Evolutionary conservation across 2,113 vertebrate species (phyloP).

Genomic region (Podarcis muralis): DNA sequence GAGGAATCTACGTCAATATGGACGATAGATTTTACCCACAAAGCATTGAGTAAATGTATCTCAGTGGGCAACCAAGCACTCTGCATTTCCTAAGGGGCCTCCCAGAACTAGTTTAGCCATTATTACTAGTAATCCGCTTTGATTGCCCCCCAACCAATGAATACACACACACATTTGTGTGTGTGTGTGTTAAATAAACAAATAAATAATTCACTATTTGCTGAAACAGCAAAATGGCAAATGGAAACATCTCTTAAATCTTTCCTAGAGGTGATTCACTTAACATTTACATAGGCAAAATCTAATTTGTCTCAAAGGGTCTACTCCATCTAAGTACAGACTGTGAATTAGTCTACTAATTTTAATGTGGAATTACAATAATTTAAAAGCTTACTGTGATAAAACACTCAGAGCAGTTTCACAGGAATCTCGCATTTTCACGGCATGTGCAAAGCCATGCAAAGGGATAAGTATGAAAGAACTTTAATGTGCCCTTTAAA

Average conservation of each 20-base stretch:
- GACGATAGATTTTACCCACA: not conserved
- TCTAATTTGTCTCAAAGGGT: not conserved
- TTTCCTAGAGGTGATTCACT: not conserved
- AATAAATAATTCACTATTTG: too few relatives aligned
- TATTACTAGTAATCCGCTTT: too few relatives aligned
- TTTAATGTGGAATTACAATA: slow-evolving; percentile 3
- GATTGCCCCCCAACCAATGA: not conserved
- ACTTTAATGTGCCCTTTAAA: slow-evolving; percentile 11
- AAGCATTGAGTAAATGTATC: not conserved
- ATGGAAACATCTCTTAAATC: not conserved
- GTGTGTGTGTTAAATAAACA: too few relatives aligned
- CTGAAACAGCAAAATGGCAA: not conserved
- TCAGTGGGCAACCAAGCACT: not conserved
- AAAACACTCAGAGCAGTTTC: not conserved
- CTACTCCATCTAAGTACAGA: not conserved
- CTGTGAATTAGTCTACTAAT: not conserved
- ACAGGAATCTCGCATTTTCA: slow-evolving; percentile 14
- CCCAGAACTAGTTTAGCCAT: not conserved
- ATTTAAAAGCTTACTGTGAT: slow-evolving; percentile 10
- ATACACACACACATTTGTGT: not conserved
- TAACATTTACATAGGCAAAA: not conserved
- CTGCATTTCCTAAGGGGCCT: not conserved
- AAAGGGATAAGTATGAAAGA: not conserved
- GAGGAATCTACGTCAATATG: not conserved
- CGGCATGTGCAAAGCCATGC: not conserved